Percentiles rank a stretch among this genome's conserved stretches.
Conservation (phyloP, 2,888 invertebrate genomes). For the Cyaniris semiargus region DNA sequence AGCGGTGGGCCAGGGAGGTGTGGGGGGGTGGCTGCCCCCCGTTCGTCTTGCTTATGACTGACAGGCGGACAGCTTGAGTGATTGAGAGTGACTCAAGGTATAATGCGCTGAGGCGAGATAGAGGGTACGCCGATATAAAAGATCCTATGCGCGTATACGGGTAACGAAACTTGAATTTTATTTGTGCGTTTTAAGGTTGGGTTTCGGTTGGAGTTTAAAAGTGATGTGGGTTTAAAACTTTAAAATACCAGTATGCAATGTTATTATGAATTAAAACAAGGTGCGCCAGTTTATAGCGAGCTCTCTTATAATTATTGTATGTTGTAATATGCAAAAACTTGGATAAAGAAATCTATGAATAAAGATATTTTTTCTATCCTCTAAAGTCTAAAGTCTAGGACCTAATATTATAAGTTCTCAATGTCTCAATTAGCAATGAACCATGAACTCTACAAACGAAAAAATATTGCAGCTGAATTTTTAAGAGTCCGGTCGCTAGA, state of each 20-base stretch:
- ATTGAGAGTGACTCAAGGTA: slow-evolving; percentile 79
- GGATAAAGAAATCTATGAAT: not conserved
- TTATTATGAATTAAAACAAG: slow-evolving; percentile 74
- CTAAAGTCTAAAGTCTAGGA: too few species aligned
- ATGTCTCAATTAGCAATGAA: not conserved
- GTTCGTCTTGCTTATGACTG: slow-evolving; percentile 80
- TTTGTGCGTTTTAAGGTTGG: slow-evolving; percentile 38
- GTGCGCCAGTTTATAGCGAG: slow-evolving; percentile 66
- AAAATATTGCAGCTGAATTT: too few species aligned
- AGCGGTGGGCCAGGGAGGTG: slow-evolving; percentile 51
- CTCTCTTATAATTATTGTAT: slow-evolving; percentile 53
- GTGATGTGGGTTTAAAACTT: slow-evolving; percentile 36
- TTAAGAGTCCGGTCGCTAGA: not conserved
- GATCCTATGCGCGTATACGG: slow-evolving; percentile 48
- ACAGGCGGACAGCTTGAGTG: slow-evolving; percentile 79
- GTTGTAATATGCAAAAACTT: slow-evolving; percentile 21
- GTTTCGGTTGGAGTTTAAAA: slow-evolving; percentile 33
- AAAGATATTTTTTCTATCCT: not conserved
- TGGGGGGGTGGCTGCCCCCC: slow-evolving; percentile 59
- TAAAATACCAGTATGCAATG: slow-evolving; percentile 48
- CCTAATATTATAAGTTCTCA: not conserved
- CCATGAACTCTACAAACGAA: too few species aligned
- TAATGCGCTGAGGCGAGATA: slow-evolving; percentile 74
- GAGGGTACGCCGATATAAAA: slow-evolving; percentile 46
- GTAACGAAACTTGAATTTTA: slow-evolving; percentile 54